phyloP scores from a whole-genome alignment of 23 tunicate genomes.

The Styela plicata region DNA sequence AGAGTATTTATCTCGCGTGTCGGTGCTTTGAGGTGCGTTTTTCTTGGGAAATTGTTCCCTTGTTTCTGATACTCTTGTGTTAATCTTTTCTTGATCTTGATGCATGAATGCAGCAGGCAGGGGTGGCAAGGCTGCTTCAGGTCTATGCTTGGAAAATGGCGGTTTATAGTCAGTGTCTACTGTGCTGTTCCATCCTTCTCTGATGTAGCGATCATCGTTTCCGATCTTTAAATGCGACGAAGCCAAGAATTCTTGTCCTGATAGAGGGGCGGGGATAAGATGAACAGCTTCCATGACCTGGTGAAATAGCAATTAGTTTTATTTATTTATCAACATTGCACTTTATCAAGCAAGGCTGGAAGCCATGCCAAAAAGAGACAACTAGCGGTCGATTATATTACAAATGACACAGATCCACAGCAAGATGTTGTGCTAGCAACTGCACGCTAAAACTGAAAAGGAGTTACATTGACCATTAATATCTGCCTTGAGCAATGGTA shows the following conservation, averaged over 20 bases:
- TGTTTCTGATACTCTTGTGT: constrained; percentile 57
- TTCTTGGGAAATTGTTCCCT: constrained; percentile 55
- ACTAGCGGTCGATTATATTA: no score
- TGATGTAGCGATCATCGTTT: constrained; percentile 59
- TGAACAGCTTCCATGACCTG: constrained; percentile 26
- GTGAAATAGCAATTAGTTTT: no score
- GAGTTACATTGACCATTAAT: no score
- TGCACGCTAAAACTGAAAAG: no score
- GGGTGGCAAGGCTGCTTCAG: constrained; percentile 64
- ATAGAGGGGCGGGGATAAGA: constrained; percentile 51
- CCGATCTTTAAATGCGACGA: constrained; percentile 67
- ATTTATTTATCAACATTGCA: no score
- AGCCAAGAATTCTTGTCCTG: constrained; percentile 64
- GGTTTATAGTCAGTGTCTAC: constrained; percentile 62
- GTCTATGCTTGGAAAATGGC: constrained; percentile 28
- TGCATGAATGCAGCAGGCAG: constrained; percentile 71
- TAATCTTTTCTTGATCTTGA: constrained; percentile 58
- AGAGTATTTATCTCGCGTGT: constrained; percentile 60
- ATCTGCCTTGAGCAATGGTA: no score
- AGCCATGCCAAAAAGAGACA: no score
- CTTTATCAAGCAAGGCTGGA: no score
- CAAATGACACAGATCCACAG: no score
- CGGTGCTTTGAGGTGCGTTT: constrained; percentile 24
- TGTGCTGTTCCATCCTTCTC: constrained; percentile 61
- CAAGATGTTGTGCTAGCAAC: no score